A percentile compares a stretch with the other conserved stretches of the same genome.
Evolutionary conservation across 2,888 invertebrate genomes (phyloP).

Genomic region (Hololepta plana): DNA sequence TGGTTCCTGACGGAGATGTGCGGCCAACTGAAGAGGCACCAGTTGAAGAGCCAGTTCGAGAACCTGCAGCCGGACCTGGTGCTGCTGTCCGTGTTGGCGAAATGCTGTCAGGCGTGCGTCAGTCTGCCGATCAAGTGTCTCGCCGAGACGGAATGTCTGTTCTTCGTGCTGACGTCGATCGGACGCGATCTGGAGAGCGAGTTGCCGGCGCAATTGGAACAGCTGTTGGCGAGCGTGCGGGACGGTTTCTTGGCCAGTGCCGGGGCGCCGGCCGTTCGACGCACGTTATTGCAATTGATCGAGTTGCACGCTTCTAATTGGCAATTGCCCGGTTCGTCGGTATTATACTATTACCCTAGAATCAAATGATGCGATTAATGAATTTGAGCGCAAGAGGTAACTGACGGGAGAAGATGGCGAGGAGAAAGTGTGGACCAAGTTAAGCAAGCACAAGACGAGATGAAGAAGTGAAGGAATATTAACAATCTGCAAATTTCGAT

Average conservation of each 20-base stretch:
- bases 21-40: constrained; percentile 60
- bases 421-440: too few relatives aligned
- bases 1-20: constrained; percentile 83
- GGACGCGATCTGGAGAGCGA: constrained; percentile 75
- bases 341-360: constrained; percentile 69
- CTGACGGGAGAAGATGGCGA: constrained; percentile 6
- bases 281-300: constrained; percentile 73
- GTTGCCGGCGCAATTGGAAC: constrained; percentile 62
- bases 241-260: constrained; percentile 67
- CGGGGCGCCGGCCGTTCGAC: constrained; percentile 57
- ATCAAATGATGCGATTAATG: constrained; percentile 18
- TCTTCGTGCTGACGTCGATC: constrained; percentile 75
- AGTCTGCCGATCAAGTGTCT: constrained; percentile 64
- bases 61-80: constrained; percentile 53
- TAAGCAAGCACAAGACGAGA: too few relatives aligned
- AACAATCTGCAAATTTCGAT: too few relatives aligned
- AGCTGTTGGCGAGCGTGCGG: constrained; percentile 59
- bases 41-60: constrained; percentile 33
- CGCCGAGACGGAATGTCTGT: constrained; percentile 74
- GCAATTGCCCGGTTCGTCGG: constrained; percentile 78
- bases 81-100: constrained; percentile 65
- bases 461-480: too few relatives aligned
- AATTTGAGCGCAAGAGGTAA: not conserved
- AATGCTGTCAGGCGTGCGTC: constrained; percentile 79
- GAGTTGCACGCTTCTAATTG: constrained; percentile 82